Base-by-base conservation (phyloP, 2,113 vertebrate species). In the Trochalopteron elliotii region DNA sequence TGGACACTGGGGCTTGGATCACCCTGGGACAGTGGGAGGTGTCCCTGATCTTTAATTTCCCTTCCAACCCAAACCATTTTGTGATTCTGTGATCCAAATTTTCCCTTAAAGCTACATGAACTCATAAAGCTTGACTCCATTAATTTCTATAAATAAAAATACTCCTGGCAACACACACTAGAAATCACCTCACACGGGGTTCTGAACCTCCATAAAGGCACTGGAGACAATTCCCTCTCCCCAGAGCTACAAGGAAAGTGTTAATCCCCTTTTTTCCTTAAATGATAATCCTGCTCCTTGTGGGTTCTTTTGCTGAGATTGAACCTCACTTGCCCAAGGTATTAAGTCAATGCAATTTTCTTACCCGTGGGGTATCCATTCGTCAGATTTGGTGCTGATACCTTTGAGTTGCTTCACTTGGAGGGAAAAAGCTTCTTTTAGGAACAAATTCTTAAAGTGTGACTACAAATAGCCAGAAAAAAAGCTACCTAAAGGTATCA, bases 281-380 rank as follows among this genome's bases (percentile, higher is more conserved):
- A 82, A 89, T 53, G 72, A 81, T 57, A 92, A 89, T 65, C 83
- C 40, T 79, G 77, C 79, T 79, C 64, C 83, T 86, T 42, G 71
- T 52, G 87, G 75, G 77, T 60, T 64, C 89, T 89, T 94, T 71
- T 85, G 83, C 95, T 96, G 89, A 97, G 93, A 93, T 74, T 85
- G 50, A 69, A 93, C 77, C 93, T 80, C 83, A 17, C 65, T 87
- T 90, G 86, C 95, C 79, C 69, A 14, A 82, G 86, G 90, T 92
- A 87, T 83, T 94, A 96, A 92, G 61, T 63, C 45, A 50, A 44
- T 77, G 59, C 78, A 97, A 97, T 97, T 97, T 96, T 91, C 79
- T 72, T 94, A 96, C 94, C 91, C 84, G 12, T 70, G 64, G 96
- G 95, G 67, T 59, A 93, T 56, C 86, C 89, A 94, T 87, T 97